phyloP scores from a whole-genome alignment of 2,888 invertebrate species.

The Drosophila birchii region DNA sequence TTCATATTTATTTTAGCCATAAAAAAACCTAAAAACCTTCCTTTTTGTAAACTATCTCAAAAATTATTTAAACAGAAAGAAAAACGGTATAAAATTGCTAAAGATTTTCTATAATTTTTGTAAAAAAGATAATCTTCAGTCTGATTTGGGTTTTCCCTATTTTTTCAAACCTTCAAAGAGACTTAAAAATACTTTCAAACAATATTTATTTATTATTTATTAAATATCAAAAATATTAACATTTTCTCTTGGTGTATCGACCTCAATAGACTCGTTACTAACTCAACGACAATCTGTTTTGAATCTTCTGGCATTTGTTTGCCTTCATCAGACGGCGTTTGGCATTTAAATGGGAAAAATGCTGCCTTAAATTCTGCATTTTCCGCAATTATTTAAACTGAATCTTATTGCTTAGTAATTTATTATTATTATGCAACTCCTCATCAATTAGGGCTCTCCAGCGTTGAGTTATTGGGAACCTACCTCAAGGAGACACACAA shows the following conservation, averaged over 20 bases:
- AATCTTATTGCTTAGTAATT: no score
- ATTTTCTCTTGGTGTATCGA: background rate
- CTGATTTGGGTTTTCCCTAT: no score
- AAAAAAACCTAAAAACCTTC: no score
- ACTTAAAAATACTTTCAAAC: no score
- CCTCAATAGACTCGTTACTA: constrained; percentile 67
- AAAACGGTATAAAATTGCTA: background rate
- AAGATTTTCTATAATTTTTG: no score
- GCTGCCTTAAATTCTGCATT: constrained; percentile 12
- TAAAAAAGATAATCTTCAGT: no score
- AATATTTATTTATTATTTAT: no score
- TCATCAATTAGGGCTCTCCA: constrained; percentile 1
- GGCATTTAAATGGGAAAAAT: constrained; percentile 32
- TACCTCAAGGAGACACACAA: constrained; percentile 59
- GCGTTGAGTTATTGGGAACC: constrained; percentile 50
- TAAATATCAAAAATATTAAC: background rate
- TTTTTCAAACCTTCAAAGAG: no score
- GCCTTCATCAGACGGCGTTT: constrained; percentile 27
- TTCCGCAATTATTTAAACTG: constrained; percentile 22
- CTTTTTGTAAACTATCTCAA: no score
- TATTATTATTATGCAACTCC: constrained; percentile 51
- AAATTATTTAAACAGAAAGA: constrained; percentile 15
- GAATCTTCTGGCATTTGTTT: constrained; percentile 57
- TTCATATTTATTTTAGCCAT: no score
- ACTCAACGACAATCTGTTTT: constrained; percentile 66